These are phyloP conservation scores for Cladopsammia gracilis DNA, from an alignment of 64 coral and sea anemone genomes.

Conservation along the genomic window DNA sequence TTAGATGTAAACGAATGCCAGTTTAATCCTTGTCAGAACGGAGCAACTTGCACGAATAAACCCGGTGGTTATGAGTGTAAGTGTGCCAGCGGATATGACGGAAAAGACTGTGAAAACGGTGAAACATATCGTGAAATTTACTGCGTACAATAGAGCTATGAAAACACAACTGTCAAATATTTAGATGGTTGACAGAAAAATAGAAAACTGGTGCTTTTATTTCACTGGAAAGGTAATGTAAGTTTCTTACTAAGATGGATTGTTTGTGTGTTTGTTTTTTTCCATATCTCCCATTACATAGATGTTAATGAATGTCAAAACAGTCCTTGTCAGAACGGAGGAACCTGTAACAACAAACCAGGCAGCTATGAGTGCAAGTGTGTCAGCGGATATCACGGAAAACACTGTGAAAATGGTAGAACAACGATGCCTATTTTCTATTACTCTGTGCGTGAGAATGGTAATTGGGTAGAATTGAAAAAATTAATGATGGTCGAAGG, in stretches of 20 bases:
- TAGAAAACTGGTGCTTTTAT: no score
- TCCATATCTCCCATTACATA: no score
- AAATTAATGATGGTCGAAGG: no score
- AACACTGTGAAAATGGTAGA: background rate
- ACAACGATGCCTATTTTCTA: no score
- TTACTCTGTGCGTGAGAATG: no score
- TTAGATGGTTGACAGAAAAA: no score
- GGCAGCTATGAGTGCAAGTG: constrained; percentile 8
- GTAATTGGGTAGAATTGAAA: no score
- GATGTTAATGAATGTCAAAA: constrained; percentile 27
- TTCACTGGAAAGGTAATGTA: no score
- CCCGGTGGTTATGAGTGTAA: background rate
- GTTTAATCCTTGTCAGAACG: constrained; percentile 9
- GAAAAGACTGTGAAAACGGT: constrained; percentile 33
- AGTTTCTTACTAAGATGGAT: no score
- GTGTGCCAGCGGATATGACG: background rate
- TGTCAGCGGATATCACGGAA: background rate
- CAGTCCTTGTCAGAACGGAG: constrained; percentile 28
- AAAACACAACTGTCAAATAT: no score
- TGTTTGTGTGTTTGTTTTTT: no score
- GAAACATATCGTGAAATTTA: background rate
- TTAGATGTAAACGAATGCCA: constrained; percentile 48
- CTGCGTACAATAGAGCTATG: no score
- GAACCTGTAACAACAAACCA: constrained; percentile 17
- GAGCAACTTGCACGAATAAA: background rate